Percentiles rank a stretch among this genome's conserved stretches.
These are phyloP conservation scores for Eristalis tenax DNA, from an alignment of 2,888 invertebrate genomes.

Conservation along the genomic window DNA sequence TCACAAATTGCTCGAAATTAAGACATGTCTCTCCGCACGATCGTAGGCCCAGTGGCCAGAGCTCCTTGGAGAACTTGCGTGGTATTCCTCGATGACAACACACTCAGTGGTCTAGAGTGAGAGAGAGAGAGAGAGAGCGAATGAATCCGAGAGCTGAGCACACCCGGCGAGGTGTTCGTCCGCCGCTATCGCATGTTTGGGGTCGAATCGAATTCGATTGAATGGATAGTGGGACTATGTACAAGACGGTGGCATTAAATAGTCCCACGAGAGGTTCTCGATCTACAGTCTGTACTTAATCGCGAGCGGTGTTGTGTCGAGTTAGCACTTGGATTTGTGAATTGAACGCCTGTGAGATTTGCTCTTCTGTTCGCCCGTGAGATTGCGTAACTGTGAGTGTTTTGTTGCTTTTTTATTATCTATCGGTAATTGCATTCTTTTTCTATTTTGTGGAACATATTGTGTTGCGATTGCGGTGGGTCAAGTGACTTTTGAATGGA, in stretches of 20 bases:
- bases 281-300: conserved; percentile 43
- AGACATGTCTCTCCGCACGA: conserved; percentile 22
- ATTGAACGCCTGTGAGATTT: neutral
- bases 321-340: neutral
- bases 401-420: neutral
- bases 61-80: neutral
- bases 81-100: neutral
- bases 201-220: neutral
- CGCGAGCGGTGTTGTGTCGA: conserved; percentile 21
- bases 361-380: neutral
- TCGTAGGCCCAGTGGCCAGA: neutral
- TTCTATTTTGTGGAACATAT: neutral
- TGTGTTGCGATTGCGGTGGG: neutral
- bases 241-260: conserved; percentile 9
- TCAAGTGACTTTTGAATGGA: neutral
- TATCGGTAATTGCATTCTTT: neutral
- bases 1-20: conserved; percentile 43
- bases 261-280: neutral
- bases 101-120: neutral
- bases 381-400: conserved; percentile 3
- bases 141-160: neutral
- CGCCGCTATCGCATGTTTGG: neutral
- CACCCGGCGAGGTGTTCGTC: neutral
- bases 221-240: neutral
- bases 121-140: neutral